Evolutionary conservation across 2,797 vertebrate genomes (phyloP), one percentile per base, ranked within the genome.

Genomic region (Halcyon leucocephala): DNA sequence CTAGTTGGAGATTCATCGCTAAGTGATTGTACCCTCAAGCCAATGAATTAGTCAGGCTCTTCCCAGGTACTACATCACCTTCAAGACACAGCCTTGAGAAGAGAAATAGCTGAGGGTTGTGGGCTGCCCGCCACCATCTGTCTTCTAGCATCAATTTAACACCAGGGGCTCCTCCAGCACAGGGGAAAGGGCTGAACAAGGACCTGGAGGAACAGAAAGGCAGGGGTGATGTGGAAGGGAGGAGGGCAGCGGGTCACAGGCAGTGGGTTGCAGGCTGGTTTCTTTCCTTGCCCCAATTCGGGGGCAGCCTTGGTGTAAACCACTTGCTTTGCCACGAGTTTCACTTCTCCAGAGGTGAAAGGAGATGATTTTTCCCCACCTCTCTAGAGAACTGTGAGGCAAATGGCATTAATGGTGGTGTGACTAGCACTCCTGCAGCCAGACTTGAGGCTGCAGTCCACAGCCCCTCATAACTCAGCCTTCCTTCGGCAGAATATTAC

Each of bases 11-110:
- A 95, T 93, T 89, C 95, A 92, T 87, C 11, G 42, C 74, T 60
- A 66, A 87, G 83, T 70, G 82, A 67, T 65, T 90, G 88, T 42
- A 85, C 64, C 96, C 93, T 78, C 2, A 18, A 95, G 95, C 49
- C 83, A 85, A 74, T 67, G 37, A 94, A 97, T 96, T 95, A 96
- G 85, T 90, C 83, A 94, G 64, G 64, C 37, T 86, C 86, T 95
- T 90, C 78, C 41, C 60, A 82, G 77, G 41, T 42, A 65, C 86
- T 95, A 65, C 71, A 95, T 96, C 90, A 97, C n/a, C 81, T 89
- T 96, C 88, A 90, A 58, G 78, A 85, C 16, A 33, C 48, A 95
- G 71, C 67, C 93, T 44, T 85, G 83, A 74, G 86, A 86, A 95
- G 81, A 92, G 76, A 89, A 95, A 93, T 44, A 57, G 71, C 49